Evolutionary conservation across 2,113 vertebrate species (phyloP), one percentile per base, ranked within the genome.

Genomic region (Nesoenas mayeri): DNA sequence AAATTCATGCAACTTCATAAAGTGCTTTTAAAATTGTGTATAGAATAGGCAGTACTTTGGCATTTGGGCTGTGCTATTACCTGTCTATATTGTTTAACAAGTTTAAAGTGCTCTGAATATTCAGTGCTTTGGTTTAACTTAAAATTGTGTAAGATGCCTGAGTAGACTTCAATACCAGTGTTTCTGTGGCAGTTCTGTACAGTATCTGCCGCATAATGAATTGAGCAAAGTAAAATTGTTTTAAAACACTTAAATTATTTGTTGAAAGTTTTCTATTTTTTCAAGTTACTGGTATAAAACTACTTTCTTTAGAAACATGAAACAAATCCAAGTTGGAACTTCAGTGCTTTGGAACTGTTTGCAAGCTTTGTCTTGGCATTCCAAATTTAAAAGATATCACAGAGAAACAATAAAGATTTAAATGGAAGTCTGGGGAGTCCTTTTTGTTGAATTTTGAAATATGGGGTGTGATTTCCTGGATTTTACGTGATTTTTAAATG

Each of bases 121-220:
- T 89, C 93, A 89, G 66, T 97, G 93, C 96, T 97, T 92, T 91
- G 32, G 25, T 93, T 91, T 94, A 96, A 83, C 84, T 48, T 94
- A 29, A 84, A 91, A 54, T 77, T 65, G 60, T 89, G 29, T 79
- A 81, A 91, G 64, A 61, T 78, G 90, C 57, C 1, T 91, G 93
- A 89, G 54, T 89, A 93, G 57, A 91, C 66, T 90, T 93, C 74
- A 82, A 38, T 48, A 93, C 85, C 53, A 74, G 74, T 89, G 60
- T 69, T 96, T 77, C 89, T 86, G 53, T 96, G 82, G 71, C 96
- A 93, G 50, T 95, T 97, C 94, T 80, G 85, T 95, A 89, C 83
- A 47, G 25, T 85, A 96, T 81, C 90, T 94, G 90, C 88, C 40
- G 15, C 51, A 31, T 94, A 77, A 93, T 81, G 26, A 94, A 92